phyloP scores from a whole-genome alignment of 35 echinoderm and acorn worm species.

The Acanthaster planci region DNA sequence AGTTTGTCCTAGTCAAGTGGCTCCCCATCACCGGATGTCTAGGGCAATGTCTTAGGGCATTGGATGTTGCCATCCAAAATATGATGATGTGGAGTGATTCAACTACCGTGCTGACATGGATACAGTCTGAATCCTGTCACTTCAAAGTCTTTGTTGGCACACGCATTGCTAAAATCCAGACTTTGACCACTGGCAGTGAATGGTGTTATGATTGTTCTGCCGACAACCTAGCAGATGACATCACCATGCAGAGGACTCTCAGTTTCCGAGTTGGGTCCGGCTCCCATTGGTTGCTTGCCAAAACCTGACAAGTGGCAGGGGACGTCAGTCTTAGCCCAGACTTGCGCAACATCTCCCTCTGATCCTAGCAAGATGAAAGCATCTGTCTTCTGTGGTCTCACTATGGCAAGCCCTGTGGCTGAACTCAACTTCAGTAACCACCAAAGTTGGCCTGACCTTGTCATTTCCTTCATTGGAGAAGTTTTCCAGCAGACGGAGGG shows the following conservation, averaged over 20 bases:
- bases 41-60: slow-evolving; percentile 25
- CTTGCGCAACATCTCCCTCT: background rate
- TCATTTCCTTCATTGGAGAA: background rate
- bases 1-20: slow-evolving; percentile 29
- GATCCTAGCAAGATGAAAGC: background rate
- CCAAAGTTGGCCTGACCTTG: slow-evolving; percentile 15
- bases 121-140: slow-evolving; percentile 44
- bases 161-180: slow-evolving; percentile 31
- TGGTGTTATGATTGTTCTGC: slow-evolving; percentile 52
- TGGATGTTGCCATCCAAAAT: slow-evolving; percentile 9
- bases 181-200: slow-evolving; percentile 29
- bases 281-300: slow-evolving; percentile 24
- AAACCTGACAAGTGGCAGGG: background rate
- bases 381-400: slow-evolving; percentile 14
- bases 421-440: background rate
- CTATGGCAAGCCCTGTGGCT: background rate
- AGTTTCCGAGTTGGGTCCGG: slow-evolving; percentile 18
- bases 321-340: background rate
- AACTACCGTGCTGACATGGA: slow-evolving; percentile 45
- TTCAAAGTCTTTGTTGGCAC: slow-evolving; percentile 41
- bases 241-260: slow-evolving; percentile 55
- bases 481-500: background rate
- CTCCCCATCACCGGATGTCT: background rate
- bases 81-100: slow-evolving; percentile 52
- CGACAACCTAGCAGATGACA: slow-evolving; percentile 62